Conservation (phyloP, 2,113 vertebrate genomes). For the Datnioides undecimradiatus region DNA sequence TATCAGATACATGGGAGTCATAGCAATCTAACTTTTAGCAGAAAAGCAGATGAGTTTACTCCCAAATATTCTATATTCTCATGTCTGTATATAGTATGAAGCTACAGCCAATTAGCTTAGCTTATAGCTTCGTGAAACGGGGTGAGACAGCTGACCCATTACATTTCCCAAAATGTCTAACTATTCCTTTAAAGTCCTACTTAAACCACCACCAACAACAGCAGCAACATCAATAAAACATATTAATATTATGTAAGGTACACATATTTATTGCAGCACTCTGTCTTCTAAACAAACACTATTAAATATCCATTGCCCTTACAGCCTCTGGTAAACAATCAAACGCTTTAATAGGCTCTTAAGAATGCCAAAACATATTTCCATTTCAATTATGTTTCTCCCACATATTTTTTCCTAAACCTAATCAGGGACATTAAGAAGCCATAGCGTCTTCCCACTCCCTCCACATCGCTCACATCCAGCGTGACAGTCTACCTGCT, state of each 20-base stretch:
- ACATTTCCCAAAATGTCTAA: background rate
- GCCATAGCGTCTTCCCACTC: slow-evolving; percentile 22
- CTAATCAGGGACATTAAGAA: slow-evolving; percentile 62
- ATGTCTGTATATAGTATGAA: background rate
- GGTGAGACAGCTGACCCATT: background rate
- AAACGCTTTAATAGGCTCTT: slow-evolving; percentile 59
- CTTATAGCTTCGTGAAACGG: background rate
- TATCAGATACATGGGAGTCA: too few relatives aligned
- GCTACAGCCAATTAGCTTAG: background rate
- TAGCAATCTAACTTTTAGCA: too few relatives aligned
- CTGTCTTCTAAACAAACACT: slow-evolving; percentile 23
- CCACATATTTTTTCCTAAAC: slow-evolving; percentile 40
- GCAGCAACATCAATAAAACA: background rate
- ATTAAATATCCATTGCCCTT: slow-evolving; percentile 19
- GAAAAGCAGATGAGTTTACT: too few relatives aligned
- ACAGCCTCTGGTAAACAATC: slow-evolving; percentile 52
- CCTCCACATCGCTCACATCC: slow-evolving; percentile 44
- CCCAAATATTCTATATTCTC: too few relatives aligned
- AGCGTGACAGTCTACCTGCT: slow-evolving; percentile 28
- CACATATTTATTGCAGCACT: slow-evolving; percentile 8
- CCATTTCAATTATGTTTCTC: slow-evolving; percentile 62
- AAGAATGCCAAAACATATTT: slow-evolving; percentile 55
- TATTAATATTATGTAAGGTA: background rate
- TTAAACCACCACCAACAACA: background rate
- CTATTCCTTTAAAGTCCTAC: background rate